phyloP scores from a whole-genome alignment of 2,113 vertebrate species.

The Platichthys flesus region DNA sequence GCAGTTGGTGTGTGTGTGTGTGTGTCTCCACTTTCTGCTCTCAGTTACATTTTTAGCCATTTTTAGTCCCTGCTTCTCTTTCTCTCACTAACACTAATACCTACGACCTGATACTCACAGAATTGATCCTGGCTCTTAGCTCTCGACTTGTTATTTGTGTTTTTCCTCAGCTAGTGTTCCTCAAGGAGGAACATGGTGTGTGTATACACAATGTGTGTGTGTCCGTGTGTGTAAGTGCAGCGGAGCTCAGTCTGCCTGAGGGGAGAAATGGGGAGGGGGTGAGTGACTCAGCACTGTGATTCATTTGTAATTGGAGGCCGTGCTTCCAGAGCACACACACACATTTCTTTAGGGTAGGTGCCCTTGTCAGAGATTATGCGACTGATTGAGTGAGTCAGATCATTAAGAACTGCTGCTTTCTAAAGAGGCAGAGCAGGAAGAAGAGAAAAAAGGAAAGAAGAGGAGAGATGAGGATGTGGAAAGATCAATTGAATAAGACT shows the following conservation, averaged over 20 bases:
- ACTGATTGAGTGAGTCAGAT: constrained; percentile 56
- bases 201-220: constrained; percentile 9
- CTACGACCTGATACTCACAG: constrained; percentile 2
- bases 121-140: constrained; percentile 47
- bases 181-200: constrained; percentile 42
- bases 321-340: constrained; percentile 54
- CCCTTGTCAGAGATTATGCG: constrained; percentile 62
- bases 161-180: constrained; percentile 43
- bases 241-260: constrained; percentile 26
- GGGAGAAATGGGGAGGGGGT: constrained; percentile 31
- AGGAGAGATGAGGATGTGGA: not conserved
- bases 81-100: constrained; percentile 11
- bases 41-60: constrained; percentile 26
- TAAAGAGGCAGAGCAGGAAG: constrained; percentile 36
- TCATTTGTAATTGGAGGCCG: constrained; percentile 71
- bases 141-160: constrained; percentile 42
- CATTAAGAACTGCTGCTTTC: constrained; percentile 43
- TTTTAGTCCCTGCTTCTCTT: constrained; percentile 7
- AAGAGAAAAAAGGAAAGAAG: not conserved
- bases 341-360: constrained; percentile 40
- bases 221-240: constrained; percentile 30
- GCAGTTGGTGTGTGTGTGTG: constrained; percentile 25
- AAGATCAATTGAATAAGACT: constrained; percentile 21
- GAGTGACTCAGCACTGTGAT: constrained; percentile 76
- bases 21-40: constrained; percentile 10